Evolutionary conservation across 2,888 invertebrate genomes (phyloP), one percentile per base, ranked within the genome.

Genomic region (Drosophila neotestacea): DNA sequence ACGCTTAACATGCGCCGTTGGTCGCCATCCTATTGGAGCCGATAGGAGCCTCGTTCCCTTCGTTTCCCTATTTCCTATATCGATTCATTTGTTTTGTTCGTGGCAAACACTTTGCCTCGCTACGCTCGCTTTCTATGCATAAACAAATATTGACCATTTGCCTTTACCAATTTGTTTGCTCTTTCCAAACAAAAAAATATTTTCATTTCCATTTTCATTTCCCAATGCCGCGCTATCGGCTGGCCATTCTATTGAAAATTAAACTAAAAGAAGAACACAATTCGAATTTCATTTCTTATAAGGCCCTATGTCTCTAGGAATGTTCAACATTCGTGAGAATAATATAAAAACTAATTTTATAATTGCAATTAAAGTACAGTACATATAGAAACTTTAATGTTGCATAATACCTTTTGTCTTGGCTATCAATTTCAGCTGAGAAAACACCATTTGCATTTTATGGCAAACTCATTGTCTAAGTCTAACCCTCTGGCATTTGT

Each of bases 141-240:
- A 81, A 82, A 81, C 86, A 88, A 91, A 91, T 90, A 90, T 90
- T 90, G 89, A 89, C 86, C 89, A 89, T 91, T 90, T 88, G 85
- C 85, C 82, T 90, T 87, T 79, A 60, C 85, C 90, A 91, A 90
- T 89, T 88, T 91, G 90, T 90, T 90, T 85, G 88, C 79, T 79
- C 86, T 90, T 84, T 76, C 60, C 70, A 70, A 79, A 22, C 22
- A 22, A 22, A 22, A 44, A 36, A 90, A 91, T 90, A 89, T 90
- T 90, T 90, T 84, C 85, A 88, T 86, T 87, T 81, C 77, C 79
- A 85, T 70, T 79, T 65, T 22, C 69, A 48, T 39, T 39, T 47
- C 13, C 59, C 42, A 44, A 44, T 34, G 16, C 32, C 42, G n/a
- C 41, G 16, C 32, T 55, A 38, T 46, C 32, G 42, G 22, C 51